Evolutionary conservation across 1,140 invertebrate genomes (phyloP), one percentile per base, ranked within the genome.

Genomic region (Rhynchophorus ferrugineus): DNA sequence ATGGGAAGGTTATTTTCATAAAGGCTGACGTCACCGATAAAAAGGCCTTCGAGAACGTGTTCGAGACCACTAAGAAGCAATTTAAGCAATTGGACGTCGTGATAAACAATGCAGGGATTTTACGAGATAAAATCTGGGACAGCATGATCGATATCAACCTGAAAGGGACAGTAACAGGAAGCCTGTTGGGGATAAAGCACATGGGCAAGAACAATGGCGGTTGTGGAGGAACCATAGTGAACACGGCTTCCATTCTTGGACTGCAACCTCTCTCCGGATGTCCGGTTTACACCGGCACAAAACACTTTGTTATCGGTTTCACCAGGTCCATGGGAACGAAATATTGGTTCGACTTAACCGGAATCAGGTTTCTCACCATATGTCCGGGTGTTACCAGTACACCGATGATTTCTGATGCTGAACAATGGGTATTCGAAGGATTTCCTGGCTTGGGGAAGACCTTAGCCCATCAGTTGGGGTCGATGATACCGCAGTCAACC

Each of bases 291-390:
- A 59, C 61, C 1, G 75, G 69, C 6, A 72, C 74, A 0, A 78
- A 77, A 56, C 71, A 75, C 56, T 73, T 73, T 3, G 67, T 77
- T 3, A 57, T 78, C 17, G 76, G 75, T 22, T 64, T 75, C 22
- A 76, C 67, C 34, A 49, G 46, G 18, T 58, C 50, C 2, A 49
- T 73, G 14, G 71, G 69, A 13, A 59, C 53, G 7, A 43, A 57
- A 1, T 61, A 57, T 14, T 56, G 61, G 53, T 20, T 67, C 20
- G 57, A 74, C 6, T 63, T 62, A 24, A 73, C 71, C 3, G 70
- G 70, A 2, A 67, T 74, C 3, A 65, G 68, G 50, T 65, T 74
- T 16, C 47, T 73, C 7, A 67, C 71, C 0, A 57, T 74, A 6
- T 74, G 72, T 50, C 56, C 56, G 3, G 72, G 70, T 24, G 55